These are phyloP conservation scores for Lithobates pipiens DNA, from an alignment of 2,797 vertebrate species.

Conservation along the genomic window DNA sequence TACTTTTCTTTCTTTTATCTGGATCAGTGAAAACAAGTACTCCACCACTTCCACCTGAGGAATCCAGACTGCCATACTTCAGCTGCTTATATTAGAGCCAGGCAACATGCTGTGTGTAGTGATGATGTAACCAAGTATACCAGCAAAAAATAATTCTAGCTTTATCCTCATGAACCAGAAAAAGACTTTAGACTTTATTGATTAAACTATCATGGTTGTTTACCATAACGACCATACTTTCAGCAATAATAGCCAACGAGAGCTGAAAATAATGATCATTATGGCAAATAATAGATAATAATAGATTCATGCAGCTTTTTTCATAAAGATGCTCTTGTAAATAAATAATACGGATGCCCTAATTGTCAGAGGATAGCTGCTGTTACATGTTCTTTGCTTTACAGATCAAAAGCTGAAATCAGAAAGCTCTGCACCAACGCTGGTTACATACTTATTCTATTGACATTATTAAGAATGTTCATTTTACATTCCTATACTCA, in stretches of 20 bases:
- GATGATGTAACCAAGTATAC: background rate
- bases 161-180: background rate
- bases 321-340: background rate
- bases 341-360: background rate
- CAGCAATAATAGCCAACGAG: background rate
- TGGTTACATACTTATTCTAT: background rate
- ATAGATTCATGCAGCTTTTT: background rate
- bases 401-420: background rate
- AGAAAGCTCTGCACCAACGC: background rate
- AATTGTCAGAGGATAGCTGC: background rate
- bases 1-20: no score
- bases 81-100: no score
- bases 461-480: background rate
- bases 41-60: no score
- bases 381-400: background rate
- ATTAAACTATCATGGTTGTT: background rate
- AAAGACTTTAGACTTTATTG: background rate
- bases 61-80: no score
- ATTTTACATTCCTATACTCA: background rate
- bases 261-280: background rate
- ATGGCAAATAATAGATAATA: background rate
- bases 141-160: background rate
- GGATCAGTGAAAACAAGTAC: no score
- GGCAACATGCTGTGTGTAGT: background rate
- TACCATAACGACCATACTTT: background rate